phyloP scores from a whole-genome alignment of 2,888 invertebrate species.

The Melolontha melolontha region DNA sequence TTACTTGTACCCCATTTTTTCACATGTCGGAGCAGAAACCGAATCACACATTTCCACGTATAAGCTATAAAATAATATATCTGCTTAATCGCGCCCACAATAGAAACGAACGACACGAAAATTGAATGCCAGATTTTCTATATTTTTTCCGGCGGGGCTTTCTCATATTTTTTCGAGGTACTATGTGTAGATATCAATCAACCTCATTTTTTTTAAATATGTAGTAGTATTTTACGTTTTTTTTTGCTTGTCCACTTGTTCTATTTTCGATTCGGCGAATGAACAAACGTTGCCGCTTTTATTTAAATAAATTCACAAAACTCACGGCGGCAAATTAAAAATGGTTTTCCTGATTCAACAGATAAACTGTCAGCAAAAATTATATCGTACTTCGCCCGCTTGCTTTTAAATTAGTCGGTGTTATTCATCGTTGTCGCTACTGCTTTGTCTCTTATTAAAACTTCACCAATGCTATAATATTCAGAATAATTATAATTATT shows the following conservation, averaged over 20 bases:
- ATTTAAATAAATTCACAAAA: conserved; percentile 26
- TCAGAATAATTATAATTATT: no score
- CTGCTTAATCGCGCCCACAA: conserved; percentile 27
- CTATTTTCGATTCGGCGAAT: conserved; percentile 23
- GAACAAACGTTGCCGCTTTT: conserved; percentile 2
- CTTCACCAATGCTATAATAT: no score
- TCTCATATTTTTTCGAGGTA: background rate
- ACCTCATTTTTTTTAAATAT: conserved; percentile 27
- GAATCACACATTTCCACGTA: no score
- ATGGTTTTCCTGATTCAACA: conserved; percentile 3
- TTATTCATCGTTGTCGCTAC: no score
- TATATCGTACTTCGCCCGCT: conserved; percentile 11
- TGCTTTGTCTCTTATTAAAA: no score
- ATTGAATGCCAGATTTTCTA: conserved; percentile 9
- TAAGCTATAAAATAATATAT: conserved; percentile 9
- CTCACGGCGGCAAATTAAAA: conserved; percentile 1
- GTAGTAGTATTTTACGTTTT: conserved; percentile 25
- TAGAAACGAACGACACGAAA: conserved; percentile 19
- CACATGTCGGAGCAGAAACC: no score
- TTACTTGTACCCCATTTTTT: no score
- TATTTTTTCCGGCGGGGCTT: no score
- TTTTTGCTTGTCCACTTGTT: conserved; percentile 1
- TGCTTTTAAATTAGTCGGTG: background rate
- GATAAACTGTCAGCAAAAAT: conserved; percentile 29
- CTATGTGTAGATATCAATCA: conserved; percentile 17